These are phyloP conservation scores for Anthophora plumipes DNA, from an alignment of 2,888 invertebrate genomes.

Conservation along the genomic window DNA sequence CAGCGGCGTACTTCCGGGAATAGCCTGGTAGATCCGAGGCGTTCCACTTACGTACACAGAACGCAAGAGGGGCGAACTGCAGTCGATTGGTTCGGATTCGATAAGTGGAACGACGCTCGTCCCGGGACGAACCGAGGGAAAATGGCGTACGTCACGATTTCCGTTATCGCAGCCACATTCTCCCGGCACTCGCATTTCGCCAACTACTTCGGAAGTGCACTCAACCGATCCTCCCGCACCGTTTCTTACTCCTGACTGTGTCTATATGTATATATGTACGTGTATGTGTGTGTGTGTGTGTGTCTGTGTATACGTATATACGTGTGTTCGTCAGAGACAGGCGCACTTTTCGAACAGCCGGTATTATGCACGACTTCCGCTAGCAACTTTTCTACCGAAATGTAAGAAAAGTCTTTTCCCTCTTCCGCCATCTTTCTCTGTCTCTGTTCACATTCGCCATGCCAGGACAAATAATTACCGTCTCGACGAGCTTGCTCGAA, in stretches of 20 bases:
- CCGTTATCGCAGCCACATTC: conserved; percentile 65
- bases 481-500: conserved; percentile 43
- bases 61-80: conserved; percentile 35
- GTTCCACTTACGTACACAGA: conserved; percentile 34
- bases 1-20: conserved; percentile 28
- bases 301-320: conserved; percentile 14
- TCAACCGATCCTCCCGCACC: conserved; percentile 50
- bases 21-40: conserved; percentile 14
- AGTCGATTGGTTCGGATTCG: conserved; percentile 57
- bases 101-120: conserved; percentile 58
- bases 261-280: neutral
- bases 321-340: neutral
- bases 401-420: conserved; percentile 58
- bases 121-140: conserved; percentile 45
- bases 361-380: conserved; percentile 67
- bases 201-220: conserved; percentile 72
- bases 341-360: conserved; percentile 35
- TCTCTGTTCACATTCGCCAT: conserved; percentile 25
- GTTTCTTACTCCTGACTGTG: neutral
- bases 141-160: conserved; percentile 70
- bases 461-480: conserved; percentile 68
- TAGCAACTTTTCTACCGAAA: conserved; percentile 60
- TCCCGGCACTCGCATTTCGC: conserved; percentile 59
- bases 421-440: conserved; percentile 27
- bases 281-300: neutral